These are phyloP conservation scores for Schizopygopsis malacanthus DNA, from an alignment of 2,797 vertebrate species.

Conservation along the genomic window DNA sequence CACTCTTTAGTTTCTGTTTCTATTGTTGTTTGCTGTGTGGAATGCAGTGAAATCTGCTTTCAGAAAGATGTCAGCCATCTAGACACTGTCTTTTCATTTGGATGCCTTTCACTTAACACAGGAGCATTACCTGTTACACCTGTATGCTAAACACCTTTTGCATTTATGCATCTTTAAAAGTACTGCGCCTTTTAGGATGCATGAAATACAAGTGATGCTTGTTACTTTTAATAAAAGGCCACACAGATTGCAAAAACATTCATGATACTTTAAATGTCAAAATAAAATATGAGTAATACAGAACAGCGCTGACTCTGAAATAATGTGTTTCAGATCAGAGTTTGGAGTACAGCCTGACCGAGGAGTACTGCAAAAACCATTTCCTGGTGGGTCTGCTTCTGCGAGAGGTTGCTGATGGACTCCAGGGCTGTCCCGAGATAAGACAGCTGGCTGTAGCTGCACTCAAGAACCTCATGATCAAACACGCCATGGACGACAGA, in stretches of 20 bases:
- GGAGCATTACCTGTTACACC: neutral
- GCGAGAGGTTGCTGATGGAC: conserved; percentile 87
- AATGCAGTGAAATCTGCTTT: conserved; percentile 43
- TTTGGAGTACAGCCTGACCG: conserved; percentile 93
- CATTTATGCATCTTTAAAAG: conserved; percentile 39
- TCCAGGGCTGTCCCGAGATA: conserved; percentile 88
- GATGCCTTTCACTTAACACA: conserved; percentile 32
- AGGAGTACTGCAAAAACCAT: conserved; percentile 95
- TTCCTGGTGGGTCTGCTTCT: conserved; percentile 94
- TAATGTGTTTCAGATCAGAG: conserved; percentile 82
- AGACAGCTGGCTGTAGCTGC: conserved; percentile 88
- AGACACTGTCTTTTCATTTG: conserved; percentile 33
- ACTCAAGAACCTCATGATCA: conserved; percentile 95
- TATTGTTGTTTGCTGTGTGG: conserved; percentile 8
- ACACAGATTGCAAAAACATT: too few species aligned
- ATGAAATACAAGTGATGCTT: conserved; percentile 38
- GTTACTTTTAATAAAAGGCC: neutral
- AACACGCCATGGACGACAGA: conserved; percentile 94
- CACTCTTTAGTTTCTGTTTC: conserved; percentile 33
- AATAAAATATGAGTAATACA: neutral
- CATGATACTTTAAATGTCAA: neutral
- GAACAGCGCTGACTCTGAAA: conserved; percentile 10
- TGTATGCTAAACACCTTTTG: conserved; percentile 27
- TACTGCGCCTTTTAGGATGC: conserved; percentile 18
- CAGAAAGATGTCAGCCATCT: neutral